Percentiles rank a stretch among this genome's conserved stretches.
Conservation (phyloP, 1,140 invertebrate species). For the Drosophila erecta region DNA sequence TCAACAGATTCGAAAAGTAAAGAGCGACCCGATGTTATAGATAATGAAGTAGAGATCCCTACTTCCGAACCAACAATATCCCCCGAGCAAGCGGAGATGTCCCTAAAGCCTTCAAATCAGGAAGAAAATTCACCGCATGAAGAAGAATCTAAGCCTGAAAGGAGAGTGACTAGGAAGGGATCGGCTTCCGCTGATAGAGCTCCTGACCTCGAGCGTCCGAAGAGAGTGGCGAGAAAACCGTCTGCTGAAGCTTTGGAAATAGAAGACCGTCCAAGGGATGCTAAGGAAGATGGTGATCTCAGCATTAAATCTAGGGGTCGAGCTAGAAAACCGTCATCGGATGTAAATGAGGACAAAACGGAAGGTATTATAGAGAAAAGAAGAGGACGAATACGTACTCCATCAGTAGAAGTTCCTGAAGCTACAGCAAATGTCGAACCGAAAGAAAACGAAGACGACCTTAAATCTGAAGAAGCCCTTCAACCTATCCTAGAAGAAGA, state of each 20-base stretch:
- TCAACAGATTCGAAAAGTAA: neutral
- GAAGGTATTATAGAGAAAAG: neutral
- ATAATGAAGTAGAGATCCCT: too few relatives aligned
- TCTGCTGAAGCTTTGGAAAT: neutral
- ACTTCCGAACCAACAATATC: neutral
- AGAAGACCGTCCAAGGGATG: neutral
- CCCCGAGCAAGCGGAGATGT: too few relatives aligned
- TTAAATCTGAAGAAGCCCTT: neutral
- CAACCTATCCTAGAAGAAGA: conserved; percentile 4
- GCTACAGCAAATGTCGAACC: neutral
- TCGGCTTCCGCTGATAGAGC: neutral
- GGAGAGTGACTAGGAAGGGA: neutral
- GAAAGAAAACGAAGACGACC: neutral
- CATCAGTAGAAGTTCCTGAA: neutral
- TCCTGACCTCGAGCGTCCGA: neutral
- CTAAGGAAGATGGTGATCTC: neutral
- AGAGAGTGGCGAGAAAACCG: neutral
- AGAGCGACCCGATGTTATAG: neutral
- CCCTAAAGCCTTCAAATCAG: neutral
- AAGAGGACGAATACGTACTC: neutral
- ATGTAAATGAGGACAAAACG: neutral
- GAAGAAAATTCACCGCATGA: neutral
- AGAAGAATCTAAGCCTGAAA: neutral
- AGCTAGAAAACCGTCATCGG: conserved; percentile 1
- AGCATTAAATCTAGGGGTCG: neutral